Evolutionary conservation across 2,888 invertebrate genomes (phyloP), one percentile per base, ranked within the genome.

Genomic region (Nymphalis polychloros): DNA sequence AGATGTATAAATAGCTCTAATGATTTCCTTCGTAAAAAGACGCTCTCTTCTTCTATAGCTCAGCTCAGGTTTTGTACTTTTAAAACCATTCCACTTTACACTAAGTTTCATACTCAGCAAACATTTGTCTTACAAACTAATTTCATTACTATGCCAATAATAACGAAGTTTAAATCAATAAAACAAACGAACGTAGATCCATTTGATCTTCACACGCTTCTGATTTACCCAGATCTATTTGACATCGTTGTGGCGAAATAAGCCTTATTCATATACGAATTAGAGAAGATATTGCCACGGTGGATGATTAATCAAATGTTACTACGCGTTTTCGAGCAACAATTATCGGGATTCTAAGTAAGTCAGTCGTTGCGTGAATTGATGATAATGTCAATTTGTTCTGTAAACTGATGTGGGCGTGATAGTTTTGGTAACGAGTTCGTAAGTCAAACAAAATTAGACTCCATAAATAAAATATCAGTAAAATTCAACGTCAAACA

Each of bases 301-400:
- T 19, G 1, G n/a, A 8, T 8, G 1, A 16, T 49, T 59, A 68
- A 60, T 69, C 65, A 23, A 71, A 75, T 73, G 74, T 75, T 76
- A 76, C 74, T 69, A 74, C 74, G 35, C 63, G 74, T 75, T 79
- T 77, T 79, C 78, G 76, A 79, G 70, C 75, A 72, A 76, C 75
- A 75, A 79, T 86, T 86, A 85, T 81, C 84, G 69, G 70, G 48
- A 66, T 52, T 76, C 81, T 84, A 84, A 85, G 78, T 82, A 84
- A 81, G 80, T 76, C 78, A 76, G 81, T 78, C 76, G 78, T 77
- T 73, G 76, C 78, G 80, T 79, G 76, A 81, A 82, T 80, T 81
- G 81, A 78, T 81, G 85, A 81, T 85, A 86, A 83, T 81, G 73
- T 76, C 72, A 75, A 78, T 75, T 75, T 77, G 74, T 72, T 74